phyloP scores from a whole-genome alignment of 2,797 vertebrate species.

The Arrhamphus sclerolepis region DNA sequence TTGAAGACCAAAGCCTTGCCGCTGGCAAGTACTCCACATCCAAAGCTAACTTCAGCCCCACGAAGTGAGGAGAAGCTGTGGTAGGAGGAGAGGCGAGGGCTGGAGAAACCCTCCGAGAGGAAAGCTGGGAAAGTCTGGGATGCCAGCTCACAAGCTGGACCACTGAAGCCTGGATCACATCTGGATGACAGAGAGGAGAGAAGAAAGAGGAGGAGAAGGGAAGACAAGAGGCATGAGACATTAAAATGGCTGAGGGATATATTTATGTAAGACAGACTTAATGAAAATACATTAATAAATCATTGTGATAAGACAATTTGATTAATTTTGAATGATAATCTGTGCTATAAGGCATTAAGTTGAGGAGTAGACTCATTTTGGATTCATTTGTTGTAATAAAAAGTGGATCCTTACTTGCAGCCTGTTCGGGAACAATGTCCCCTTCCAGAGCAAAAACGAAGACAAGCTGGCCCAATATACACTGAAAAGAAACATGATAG shows the following conservation, averaged over 20 bases:
- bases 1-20: conserved; percentile 98
- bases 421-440: conserved; percentile 95
- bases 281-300: conserved; percentile 58
- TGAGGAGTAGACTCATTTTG: conserved; percentile 42
- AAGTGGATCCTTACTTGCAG: conserved; percentile 90
- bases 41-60: conserved; percentile 96
- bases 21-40: conserved; percentile 94
- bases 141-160: conserved; percentile 93
- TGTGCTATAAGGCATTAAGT: conserved; percentile 40
- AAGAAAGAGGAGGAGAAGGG: conserved; percentile 6
- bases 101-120: conserved; percentile 94
- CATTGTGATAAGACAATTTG: conserved; percentile 46
- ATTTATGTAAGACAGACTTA: conserved; percentile 24
- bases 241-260: conserved; percentile 20
- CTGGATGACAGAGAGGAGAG: conserved; percentile 66
- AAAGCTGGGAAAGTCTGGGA: conserved; percentile 96
- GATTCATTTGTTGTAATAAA: conserved; percentile 62
- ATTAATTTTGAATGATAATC: conserved; percentile 57
- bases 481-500: conserved; percentile 78
- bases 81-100: conserved; percentile 93
- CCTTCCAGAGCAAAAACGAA: conserved; percentile 95
- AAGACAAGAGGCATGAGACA: background rate
- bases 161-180: conserved; percentile 96
- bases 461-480: conserved; percentile 95
- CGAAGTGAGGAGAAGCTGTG: conserved; percentile 97